Evolutionary conservation across 2,113 vertebrate genomes (phyloP).

Genomic region (Aythya baeri): DNA sequence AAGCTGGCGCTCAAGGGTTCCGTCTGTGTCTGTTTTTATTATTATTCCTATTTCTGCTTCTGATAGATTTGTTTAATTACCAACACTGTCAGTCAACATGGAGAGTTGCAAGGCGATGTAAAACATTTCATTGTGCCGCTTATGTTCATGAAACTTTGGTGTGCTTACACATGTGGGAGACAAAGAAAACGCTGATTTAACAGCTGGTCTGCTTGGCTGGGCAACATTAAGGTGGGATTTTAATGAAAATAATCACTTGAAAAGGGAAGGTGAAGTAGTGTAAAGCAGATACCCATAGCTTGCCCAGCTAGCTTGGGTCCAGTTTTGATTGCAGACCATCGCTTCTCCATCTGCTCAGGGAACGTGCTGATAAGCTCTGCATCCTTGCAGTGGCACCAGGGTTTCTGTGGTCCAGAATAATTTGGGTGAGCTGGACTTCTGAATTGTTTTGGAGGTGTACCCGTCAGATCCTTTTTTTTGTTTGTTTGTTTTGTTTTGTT

Average conservation of each 20-base stretch:
- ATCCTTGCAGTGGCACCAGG: rapidly evolving
- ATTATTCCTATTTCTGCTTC: not conserved
- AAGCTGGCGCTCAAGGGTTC: not conserved
- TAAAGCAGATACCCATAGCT: not conserved
- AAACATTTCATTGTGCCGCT: not conserved
- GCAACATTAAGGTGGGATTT: not conserved
- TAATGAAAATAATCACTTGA: not conserved
- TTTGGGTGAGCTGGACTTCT: not conserved
- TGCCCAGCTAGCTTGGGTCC: not conserved
- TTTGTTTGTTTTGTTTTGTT: too few species aligned
- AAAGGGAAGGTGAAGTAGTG: not conserved
- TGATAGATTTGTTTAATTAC: not conserved
- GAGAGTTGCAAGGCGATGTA: not conserved
- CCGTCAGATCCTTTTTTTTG: not conserved
- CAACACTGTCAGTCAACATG: not conserved
- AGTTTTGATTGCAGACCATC: not conserved
- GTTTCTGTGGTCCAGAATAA: not conserved
- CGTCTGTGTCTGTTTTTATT: rapidly evolving
- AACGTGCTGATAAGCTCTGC: rapidly evolving
- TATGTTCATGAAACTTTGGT: not conserved
- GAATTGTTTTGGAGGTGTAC: not conserved
- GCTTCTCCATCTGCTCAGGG: rapidly evolving
- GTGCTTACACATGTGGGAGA: rapidly evolving
- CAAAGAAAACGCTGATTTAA: not conserved
- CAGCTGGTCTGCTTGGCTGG: not conserved